A percentile compares a stretch with the other conserved stretches of the same genome.
Conservation (phyloP, 2,113 vertebrate species). For the Cervus canadensis region DNA sequence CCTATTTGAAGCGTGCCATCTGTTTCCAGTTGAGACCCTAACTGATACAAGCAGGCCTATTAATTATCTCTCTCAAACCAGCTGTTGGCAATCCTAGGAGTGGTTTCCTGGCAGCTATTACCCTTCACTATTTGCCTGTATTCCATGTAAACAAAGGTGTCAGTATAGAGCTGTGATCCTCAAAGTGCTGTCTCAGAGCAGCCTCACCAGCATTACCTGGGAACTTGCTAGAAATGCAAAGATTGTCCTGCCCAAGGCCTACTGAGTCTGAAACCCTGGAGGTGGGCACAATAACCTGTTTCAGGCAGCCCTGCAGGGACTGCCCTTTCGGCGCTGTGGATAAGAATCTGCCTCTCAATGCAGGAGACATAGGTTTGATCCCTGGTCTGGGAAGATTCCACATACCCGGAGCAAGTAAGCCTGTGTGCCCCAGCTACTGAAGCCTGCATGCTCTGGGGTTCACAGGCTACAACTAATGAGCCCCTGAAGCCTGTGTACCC, state of each 20-base stretch:
- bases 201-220: background rate
- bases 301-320: background rate
- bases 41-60: constrained; percentile 45
- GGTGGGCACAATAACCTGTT: background rate
- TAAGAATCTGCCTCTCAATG: background rate
- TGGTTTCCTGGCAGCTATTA: constrained; percentile 1
- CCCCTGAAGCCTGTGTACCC: background rate
- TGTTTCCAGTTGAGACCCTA: constrained; percentile 48
- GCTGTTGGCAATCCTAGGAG: background rate
- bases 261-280: background rate
- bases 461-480: background rate
- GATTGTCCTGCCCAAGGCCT: background rate
- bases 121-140: background rate
- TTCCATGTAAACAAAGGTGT: constrained; percentile 26
- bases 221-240: background rate
- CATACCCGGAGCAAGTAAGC: background rate
- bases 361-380: background rate
- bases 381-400: background rate
- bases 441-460: background rate
- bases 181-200: background rate
- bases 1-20: constrained; percentile 24
- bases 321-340: rapidly evolving
- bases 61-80: constrained; percentile 47
- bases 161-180: background rate
- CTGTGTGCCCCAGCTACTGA: background rate